Conservation (phyloP, 2,888 invertebrate genomes). For the Ptychoptera albimana region DNA sequence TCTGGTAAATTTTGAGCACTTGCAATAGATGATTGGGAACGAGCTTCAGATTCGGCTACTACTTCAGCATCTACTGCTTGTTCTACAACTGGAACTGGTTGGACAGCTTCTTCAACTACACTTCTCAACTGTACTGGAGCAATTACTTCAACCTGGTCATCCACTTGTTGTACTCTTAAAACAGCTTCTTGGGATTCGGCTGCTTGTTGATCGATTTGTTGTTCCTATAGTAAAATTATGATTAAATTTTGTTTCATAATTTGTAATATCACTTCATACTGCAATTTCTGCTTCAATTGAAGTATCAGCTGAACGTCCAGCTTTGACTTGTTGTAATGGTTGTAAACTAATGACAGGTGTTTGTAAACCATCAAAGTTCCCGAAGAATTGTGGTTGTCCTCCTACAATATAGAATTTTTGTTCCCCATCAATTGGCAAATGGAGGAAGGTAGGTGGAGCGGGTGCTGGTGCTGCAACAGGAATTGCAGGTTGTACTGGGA, state of each 20-base stretch:
- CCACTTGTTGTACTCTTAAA: too few species aligned
- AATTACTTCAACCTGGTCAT: neutral
- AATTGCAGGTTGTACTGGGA: constrained; percentile 10
- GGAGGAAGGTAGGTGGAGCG: constrained; percentile 12
- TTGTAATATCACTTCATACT: neutral
- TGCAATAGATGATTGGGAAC: constrained; percentile 2
- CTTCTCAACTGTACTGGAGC: neutral
- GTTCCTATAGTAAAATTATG: neutral
- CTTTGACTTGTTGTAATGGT: constrained; percentile 9
- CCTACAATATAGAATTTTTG: constrained; percentile 42
- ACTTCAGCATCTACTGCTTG: neutral
- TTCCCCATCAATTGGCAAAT: constrained; percentile 17
- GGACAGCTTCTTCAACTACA: neutral
- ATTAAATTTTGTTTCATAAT: neutral
- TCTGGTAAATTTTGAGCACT: constrained; percentile 2
- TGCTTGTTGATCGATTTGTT: neutral
- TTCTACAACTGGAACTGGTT: neutral
- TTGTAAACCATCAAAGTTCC: constrained; percentile 15
- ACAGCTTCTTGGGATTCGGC: too few species aligned
- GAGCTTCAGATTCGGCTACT: neutral
- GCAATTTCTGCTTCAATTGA: constrained; percentile 8
- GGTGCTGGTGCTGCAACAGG: constrained; percentile 11
- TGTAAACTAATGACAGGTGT: constrained; percentile 14
- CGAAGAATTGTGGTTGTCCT: constrained; percentile 32
- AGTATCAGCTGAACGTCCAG: neutral